A percentile compares a stretch with the other conserved stretches of the same genome.
phyloP scores from a whole-genome alignment of 2,888 invertebrate genomes.

The Steinernema scapterisci region DNA sequence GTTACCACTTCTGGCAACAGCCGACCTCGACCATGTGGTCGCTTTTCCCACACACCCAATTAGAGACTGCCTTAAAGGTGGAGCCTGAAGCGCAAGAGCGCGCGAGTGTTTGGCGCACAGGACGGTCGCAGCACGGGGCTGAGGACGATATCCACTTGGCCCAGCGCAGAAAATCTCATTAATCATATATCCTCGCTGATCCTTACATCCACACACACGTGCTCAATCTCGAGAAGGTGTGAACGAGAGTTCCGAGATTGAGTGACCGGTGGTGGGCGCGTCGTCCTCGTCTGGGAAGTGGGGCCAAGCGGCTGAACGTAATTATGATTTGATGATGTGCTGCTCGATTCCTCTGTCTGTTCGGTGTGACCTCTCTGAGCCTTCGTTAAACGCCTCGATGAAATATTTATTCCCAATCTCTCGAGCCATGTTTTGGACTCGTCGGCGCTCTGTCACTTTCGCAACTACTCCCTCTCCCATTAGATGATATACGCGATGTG shows the following conservation, averaged over 20 bases:
- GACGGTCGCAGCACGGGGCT: too few species aligned
- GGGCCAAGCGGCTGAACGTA: background rate
- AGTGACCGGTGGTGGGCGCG: conserved; percentile 7
- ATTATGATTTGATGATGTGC: conserved; percentile 27
- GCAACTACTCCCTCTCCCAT: conserved; percentile 21
- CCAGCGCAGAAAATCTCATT: conserved; percentile 22
- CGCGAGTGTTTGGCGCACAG: too few species aligned
- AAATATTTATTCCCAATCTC: conserved; percentile 27
- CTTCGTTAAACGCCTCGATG: conserved; percentile 28
- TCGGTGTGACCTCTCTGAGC: conserved; percentile 5
- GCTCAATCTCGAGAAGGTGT: conserved; percentile 16
- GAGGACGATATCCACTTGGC: conserved; percentile 27
- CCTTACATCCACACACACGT: background rate
- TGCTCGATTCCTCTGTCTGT: background rate
- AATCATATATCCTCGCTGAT: conserved; percentile 27
- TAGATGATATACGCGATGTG: conserved; percentile 32
- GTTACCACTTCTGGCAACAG: conserved; percentile 32
- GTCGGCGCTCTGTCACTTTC: conserved; percentile 18
- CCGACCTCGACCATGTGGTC: conserved; percentile 24
- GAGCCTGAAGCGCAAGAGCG: background rate
- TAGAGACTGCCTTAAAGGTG: conserved; percentile 23
- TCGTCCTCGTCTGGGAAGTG: too few species aligned
- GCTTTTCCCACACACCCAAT: conserved; percentile 25
- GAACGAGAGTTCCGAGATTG: conserved; percentile 8
- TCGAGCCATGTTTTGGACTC: conserved; percentile 17